These are phyloP conservation scores for Melanotaenia maccullochi DNA, from an alignment of 2,797 vertebrate genomes.

Conservation along the genomic window DNA sequence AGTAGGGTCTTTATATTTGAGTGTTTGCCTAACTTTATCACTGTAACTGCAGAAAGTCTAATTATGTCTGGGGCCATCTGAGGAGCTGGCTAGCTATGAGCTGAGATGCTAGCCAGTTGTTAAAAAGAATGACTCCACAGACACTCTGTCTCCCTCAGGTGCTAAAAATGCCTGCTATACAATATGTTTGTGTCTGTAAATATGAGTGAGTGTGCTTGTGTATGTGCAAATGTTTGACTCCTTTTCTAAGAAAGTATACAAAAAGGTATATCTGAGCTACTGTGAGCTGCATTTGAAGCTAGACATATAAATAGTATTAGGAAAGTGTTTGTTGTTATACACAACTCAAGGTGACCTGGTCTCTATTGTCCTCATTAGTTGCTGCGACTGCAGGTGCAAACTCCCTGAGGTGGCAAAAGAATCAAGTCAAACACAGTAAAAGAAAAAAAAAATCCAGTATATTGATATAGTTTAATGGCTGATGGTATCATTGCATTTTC, in stretches of 20 bases:
- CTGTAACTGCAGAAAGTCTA: slow-evolving; percentile 58
- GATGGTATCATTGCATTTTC: slow-evolving; percentile 39
- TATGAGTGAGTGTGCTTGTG: neutral
- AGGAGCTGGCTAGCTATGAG: slow-evolving; percentile 38
- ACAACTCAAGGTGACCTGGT: slow-evolving; percentile 70
- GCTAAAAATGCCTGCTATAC: slow-evolving; percentile 48
- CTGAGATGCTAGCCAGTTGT: slow-evolving; percentile 42
- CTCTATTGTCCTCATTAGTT: slow-evolving; percentile 51
- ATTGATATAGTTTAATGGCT: slow-evolving; percentile 48
- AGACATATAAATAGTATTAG: slow-evolving; percentile 14
- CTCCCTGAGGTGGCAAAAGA: slow-evolving; percentile 51
- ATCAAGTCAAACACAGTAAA: slow-evolving; percentile 23
- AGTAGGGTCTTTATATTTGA: slow-evolving; percentile 43
- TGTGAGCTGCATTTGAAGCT: slow-evolving; percentile 14
- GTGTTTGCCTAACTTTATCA: slow-evolving; percentile 72
- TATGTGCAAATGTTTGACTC: neutral
- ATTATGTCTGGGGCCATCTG: slow-evolving; percentile 50
- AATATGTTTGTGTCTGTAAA: slow-evolving; percentile 16
- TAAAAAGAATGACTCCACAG: slow-evolving; percentile 35
- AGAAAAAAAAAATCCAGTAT: slow-evolving; percentile 38
- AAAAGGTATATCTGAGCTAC: neutral
- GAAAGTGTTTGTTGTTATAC: slow-evolving; percentile 32
- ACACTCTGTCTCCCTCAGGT: slow-evolving; percentile 29
- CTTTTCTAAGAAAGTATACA: neutral
- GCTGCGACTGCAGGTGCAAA: slow-evolving; percentile 18